Evolutionary conservation across 2,113 vertebrate genomes (phyloP).

Genomic region (Chascanopsetta lugubris): DNA sequence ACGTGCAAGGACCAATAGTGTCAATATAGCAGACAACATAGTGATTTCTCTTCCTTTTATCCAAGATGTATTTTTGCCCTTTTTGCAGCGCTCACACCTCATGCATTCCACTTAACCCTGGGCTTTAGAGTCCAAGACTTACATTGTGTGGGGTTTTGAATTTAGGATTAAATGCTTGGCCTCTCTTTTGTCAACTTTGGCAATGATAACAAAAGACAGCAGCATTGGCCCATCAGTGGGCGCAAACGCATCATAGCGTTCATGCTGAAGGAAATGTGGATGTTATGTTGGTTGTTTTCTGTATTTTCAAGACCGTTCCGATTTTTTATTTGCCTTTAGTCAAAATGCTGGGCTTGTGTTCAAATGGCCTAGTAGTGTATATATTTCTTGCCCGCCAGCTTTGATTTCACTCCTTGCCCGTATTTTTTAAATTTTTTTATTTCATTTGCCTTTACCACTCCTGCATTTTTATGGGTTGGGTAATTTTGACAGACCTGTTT

Average conservation of each 20-base stretch:
- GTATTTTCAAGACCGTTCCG: no score
- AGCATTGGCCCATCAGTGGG: not conserved
- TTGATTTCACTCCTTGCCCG: no score
- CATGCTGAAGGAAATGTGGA: not conserved
- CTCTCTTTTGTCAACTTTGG: not conserved
- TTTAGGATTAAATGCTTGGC: conserved; percentile 9
- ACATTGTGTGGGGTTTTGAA: not conserved
- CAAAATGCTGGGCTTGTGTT: no score
- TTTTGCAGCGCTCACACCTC: not conserved
- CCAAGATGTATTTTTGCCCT: not conserved
- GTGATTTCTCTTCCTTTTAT: conserved; percentile 3
- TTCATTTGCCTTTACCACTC: no score
- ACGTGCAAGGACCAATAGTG: conserved; percentile 23
- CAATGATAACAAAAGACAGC: not conserved
- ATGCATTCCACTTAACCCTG: conserved; percentile 3
- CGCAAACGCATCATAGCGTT: not conserved
- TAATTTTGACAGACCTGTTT: no score
- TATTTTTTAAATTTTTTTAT: no score
- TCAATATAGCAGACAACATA: conserved; percentile 32
- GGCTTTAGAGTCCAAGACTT: no score
- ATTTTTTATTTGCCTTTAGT: no score
- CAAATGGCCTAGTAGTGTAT: no score
- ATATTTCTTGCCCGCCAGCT: no score
- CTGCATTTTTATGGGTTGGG: no score
- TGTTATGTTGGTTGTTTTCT: no score